Evolutionary conservation across 1,140 invertebrate species (phyloP), one percentile per base, ranked within the genome.

Genomic region (Tetraneura akinire): DNA sequence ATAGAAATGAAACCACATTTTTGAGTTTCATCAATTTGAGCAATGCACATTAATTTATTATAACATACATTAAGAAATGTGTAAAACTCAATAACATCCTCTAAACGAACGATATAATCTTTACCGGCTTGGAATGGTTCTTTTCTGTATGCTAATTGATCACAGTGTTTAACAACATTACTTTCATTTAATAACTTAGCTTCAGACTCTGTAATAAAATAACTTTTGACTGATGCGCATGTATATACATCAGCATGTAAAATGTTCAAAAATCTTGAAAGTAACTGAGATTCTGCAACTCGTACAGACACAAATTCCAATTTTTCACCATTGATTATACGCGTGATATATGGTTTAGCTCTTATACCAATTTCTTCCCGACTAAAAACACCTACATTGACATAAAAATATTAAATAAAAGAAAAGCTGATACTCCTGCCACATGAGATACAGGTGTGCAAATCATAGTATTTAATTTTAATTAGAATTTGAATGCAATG

Each of bases 1-100:
- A 98, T 96, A 68, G 93, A 89, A 82, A 97, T 94, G 86, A 97
- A 97, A 66, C 95, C 96, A 87, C 95, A 96, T 82, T 93, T 91
- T 84, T 94, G 92, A 81, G 91, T 89, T 47, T 88, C 86, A 84
- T 85, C 6, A 18, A 90, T 88, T 83, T 88, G 90, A 81, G 89
- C 88, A 23, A 88, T 88, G 51, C 87, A 87, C 21, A 88, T 88
- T 74, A 95, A 86, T 85, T 95, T 95, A 80, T 91, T 91, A 86
- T 94, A 94, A 86, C 94, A 96, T 81, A 93, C 92, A 84, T 93
- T 93, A 83, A 94, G 87, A 87, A 95, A 98, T 81, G 92, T 92
- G 86, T 95, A 95, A 86, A 98, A 97, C 84, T 95, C 93, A 81
- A 91, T 90, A 80, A 95, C 94, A 86, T 98, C 96, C 23, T 89